Evolutionary conservation across 1,140 invertebrate species (phyloP).

Genomic region (Euura lappo): DNA sequence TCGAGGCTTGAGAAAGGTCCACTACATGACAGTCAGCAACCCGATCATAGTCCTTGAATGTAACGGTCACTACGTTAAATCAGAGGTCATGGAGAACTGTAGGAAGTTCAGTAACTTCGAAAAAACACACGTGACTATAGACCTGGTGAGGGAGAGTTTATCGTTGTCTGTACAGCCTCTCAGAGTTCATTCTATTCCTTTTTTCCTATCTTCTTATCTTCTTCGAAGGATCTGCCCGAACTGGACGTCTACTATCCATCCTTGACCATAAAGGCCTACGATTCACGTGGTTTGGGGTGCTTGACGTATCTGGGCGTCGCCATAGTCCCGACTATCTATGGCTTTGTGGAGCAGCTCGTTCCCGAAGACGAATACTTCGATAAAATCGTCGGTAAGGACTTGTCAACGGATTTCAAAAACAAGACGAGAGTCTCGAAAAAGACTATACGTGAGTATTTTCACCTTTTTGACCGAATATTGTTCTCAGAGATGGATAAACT

Average conservation of each 20-base stretch:
- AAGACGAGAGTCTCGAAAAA: not conserved
- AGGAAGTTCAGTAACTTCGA: conserved; percentile 58
- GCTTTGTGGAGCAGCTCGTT: conserved; percentile 50
- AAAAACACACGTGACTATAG: conserved; percentile 54
- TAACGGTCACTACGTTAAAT: conserved; percentile 60
- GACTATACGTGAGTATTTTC: not conserved
- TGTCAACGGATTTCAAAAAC: not conserved
- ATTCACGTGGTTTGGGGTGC: conserved; percentile 66
- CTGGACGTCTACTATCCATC: conserved; percentile 60
- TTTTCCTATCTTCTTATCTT: no score
- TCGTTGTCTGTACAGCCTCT: not conserved
- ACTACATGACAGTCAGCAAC: conserved; percentile 55
- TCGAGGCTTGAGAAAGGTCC: conserved; percentile 61
- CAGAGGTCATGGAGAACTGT: conserved; percentile 61
- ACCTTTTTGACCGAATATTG: no score
- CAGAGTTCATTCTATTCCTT: no score
- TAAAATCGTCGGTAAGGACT: not conserved
- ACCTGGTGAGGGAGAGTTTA: conserved; percentile 47
- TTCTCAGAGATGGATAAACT: no score
- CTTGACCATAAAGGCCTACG: conserved; percentile 64
- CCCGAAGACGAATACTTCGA: conserved; percentile 45
- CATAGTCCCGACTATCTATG: conserved; percentile 46
- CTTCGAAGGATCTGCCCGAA: conserved; percentile 54
- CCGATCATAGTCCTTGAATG: conserved; percentile 65
- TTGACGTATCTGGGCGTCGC: conserved; percentile 63